A percentile compares a stretch with the other conserved stretches of the same genome.
Conservation (phyloP, 2,113 vertebrate genomes). For the Hiodon alosoides region DNA sequence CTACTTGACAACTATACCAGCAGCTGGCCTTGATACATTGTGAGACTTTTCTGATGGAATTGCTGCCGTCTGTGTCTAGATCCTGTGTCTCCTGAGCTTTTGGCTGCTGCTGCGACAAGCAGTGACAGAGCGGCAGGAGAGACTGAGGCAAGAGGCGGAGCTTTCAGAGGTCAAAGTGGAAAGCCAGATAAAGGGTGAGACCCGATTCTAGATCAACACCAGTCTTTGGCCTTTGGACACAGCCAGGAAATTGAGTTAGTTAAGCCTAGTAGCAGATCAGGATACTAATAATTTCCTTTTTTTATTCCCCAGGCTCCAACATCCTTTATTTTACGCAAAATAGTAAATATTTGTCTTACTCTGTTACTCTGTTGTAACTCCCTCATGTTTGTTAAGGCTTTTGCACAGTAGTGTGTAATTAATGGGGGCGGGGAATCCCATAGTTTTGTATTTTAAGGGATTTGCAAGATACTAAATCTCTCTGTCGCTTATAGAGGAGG, state of each 20-base stretch:
- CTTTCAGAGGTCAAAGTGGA: conserved; percentile 83
- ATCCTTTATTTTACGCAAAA: too few species aligned
- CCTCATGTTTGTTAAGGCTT: too few species aligned
- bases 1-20: too few species aligned
- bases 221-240: background rate
- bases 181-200: conserved; percentile 75
- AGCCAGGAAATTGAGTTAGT: background rate
- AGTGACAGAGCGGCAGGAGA: conserved; percentile 80
- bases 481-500: conserved; percentile 53
- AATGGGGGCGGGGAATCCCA: background rate
- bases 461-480: conserved; percentile 6
- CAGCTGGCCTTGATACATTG: background rate
- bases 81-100: conserved; percentile 89
- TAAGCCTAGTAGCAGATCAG: too few species aligned
- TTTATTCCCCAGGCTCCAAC: too few species aligned
- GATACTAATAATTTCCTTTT: too few species aligned
- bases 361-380: too few species aligned
- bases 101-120: conserved; percentile 94
- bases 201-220: background rate
- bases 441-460: background rate
- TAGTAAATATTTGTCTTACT: too few species aligned
- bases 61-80: conserved; percentile 57
- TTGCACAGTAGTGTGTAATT: background rate
- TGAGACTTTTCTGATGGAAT: background rate
- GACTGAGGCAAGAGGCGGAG: conserved; percentile 58